These are phyloP conservation scores for Trichogramma pretiosum DNA, from an alignment of 1,140 invertebrate genomes.

Conservation along the genomic window DNA sequence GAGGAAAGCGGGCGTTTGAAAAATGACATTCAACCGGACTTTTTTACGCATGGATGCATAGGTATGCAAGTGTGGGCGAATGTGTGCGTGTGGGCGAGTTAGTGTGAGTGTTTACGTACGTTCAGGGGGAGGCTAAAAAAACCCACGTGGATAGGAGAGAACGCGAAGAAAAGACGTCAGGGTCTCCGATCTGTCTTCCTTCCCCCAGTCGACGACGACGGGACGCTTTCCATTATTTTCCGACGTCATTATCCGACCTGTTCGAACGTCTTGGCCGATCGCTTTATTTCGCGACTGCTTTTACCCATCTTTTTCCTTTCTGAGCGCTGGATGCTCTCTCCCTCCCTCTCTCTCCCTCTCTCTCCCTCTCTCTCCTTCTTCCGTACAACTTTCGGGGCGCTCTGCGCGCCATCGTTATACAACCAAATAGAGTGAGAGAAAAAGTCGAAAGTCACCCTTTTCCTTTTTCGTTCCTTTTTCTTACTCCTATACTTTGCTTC, in stretches of 20 bases:
- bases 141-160: no score
- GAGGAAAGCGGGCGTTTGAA: background rate
- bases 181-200: no score
- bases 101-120: no score
- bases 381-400: background rate
- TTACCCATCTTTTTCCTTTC: background rate
- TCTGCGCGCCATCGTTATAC: constrained; percentile 1
- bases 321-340: no score
- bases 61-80: no score
- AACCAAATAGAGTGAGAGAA: constrained; percentile 8
- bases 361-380: background rate
- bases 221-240: constrained; percentile 11
- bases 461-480: no score
- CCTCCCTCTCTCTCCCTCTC: no score
- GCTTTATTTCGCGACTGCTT: constrained; percentile 1
- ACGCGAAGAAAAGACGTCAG: no score
- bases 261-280: constrained; percentile 5
- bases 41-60: no score
- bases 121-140: no score
- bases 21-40: constrained; percentile 10
- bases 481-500: background rate
- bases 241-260: constrained; percentile 13
- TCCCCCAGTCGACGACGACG: no score
- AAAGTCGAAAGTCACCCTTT: background rate
- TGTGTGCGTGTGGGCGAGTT: no score